Percentiles rank a stretch among this genome's conserved stretches.
These are phyloP conservation scores for Ephialtes manifestator DNA, from an alignment of 2,888 invertebrate species.

Conservation along the genomic window DNA sequence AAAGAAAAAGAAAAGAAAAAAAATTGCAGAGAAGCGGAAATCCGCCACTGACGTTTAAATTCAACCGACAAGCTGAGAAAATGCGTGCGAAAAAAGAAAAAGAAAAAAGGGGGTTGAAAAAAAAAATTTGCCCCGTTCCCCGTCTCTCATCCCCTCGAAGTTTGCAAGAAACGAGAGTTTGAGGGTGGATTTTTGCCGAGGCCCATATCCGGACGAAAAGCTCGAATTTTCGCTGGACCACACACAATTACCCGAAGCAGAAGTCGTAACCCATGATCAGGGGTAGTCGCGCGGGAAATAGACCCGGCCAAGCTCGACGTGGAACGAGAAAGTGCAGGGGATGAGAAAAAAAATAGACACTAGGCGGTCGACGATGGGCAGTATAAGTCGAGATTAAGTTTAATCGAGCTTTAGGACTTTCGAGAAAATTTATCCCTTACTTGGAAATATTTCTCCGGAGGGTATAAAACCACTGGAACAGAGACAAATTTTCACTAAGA, in stretches of 20 bases:
- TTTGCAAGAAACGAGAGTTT: not conserved
- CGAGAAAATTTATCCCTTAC: slow-evolving; percentile 46
- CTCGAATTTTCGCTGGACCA: slow-evolving; percentile 70
- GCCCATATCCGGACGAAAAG: slow-evolving; percentile 42
- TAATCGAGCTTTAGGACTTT: slow-evolving; percentile 82
- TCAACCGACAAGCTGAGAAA: slow-evolving; percentile 46
- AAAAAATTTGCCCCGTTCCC: slow-evolving; percentile 47
- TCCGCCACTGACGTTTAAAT: slow-evolving; percentile 61
- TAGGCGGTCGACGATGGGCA: slow-evolving; percentile 64
- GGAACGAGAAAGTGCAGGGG: slow-evolving; percentile 19
- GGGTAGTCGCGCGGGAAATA: slow-evolving; percentile 73
- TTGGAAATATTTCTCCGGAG: slow-evolving; percentile 39
- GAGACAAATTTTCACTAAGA: slow-evolving; percentile 34
- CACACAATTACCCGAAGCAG: slow-evolving; percentile 74
- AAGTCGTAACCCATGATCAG: slow-evolving; percentile 82
- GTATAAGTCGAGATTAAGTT: slow-evolving; percentile 84
- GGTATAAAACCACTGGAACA: not conserved
- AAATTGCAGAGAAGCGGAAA: slow-evolving; percentile 56
- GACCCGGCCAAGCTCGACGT: slow-evolving; percentile 50
- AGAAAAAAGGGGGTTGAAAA: slow-evolving; percentile 31
- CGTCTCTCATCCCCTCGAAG: not conserved
- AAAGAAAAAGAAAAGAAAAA: slow-evolving; percentile 1
- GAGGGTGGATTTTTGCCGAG: slow-evolving; percentile 33
- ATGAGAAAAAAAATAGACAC: slow-evolving; percentile 42
- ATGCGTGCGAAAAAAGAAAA: slow-evolving; percentile 35